Evolutionary conservation across 2,113 vertebrate species (phyloP).

Genomic region (Lasiurus cinereus): DNA sequence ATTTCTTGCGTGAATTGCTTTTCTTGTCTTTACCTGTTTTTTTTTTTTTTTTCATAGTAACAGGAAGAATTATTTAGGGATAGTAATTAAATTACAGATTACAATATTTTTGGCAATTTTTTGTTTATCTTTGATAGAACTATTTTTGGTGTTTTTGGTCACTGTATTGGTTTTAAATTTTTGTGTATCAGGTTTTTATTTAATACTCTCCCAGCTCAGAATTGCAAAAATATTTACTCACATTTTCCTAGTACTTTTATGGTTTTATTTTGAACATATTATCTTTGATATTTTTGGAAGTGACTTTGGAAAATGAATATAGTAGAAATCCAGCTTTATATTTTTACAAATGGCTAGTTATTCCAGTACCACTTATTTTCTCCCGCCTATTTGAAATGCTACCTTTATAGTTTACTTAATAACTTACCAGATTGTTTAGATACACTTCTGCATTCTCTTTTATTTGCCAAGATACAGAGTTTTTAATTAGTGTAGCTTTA

Average conservation of each 20-base stretch:
- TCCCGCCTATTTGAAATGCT: background rate
- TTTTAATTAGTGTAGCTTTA: conserved; percentile 38
- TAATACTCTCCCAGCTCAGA: conserved; percentile 1
- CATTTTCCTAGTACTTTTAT: background rate
- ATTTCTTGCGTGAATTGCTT: background rate
- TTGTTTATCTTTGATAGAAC: background rate
- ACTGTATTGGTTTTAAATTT: conserved; percentile 9
- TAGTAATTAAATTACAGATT: conserved; percentile 21
- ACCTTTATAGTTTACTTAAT: background rate
- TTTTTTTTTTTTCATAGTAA: background rate
- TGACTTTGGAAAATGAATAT: conserved; percentile 39
- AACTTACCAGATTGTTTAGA: background rate
- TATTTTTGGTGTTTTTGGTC: conserved; percentile 15
- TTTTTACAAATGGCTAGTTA: conserved; percentile 38
- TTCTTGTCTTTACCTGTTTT: conserved; percentile 31
- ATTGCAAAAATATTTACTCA: background rate
- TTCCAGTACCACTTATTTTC: background rate
- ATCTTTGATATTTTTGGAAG: conserved; percentile 45
- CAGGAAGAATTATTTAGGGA: conserved; percentile 1
- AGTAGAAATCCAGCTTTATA: conserved; percentile 31
- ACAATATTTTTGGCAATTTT: background rate
- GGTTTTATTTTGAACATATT: conserved; percentile 56
- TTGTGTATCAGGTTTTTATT: conserved; percentile 43
- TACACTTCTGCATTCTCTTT: background rate
- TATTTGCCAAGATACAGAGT: background rate